These are phyloP conservation scores for Panthera uncia DNA, from an alignment of 2,113 vertebrate genomes.

Conservation along the genomic window DNA sequence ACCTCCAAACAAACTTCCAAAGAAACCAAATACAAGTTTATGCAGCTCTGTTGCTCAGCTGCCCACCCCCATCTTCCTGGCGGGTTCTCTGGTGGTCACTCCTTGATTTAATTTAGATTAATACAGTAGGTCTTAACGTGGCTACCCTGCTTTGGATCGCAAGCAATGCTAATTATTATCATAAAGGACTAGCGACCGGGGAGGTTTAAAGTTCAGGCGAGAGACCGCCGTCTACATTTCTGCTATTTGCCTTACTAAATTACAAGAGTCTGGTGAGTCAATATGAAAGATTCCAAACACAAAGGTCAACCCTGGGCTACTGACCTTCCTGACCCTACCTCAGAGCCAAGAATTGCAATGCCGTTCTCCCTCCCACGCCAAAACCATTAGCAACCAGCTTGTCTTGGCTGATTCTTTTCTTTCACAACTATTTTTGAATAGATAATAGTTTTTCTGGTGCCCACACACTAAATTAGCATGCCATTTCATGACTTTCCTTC, in stretches of 20 bases:
- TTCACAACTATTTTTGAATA: slow-evolving; percentile 65
- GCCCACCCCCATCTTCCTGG: background rate
- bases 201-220: slow-evolving; percentile 66
- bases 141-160: slow-evolving; percentile 67
- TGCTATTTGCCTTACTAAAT: slow-evolving; percentile 66
- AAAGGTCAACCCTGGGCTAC: slow-evolving; percentile 24
- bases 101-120: slow-evolving; percentile 72
- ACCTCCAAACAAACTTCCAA: background rate
- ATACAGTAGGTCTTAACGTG: slow-evolving; percentile 29
- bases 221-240: slow-evolving; percentile 6
- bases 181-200: slow-evolving; percentile 41
- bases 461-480: slow-evolving; percentile 65
- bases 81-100: background rate
- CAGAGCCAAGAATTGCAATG: background rate
- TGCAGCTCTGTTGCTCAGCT: background rate
- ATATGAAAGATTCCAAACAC: slow-evolving; percentile 46
- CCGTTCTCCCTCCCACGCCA: background rate
- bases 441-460: background rate
- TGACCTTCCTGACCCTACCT: slow-evolving; percentile 64
- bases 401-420: background rate
- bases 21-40: background rate
- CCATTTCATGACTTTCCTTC: slow-evolving; percentile 38
- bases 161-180: slow-evolving; percentile 67
- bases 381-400: slow-evolving; percentile 30
- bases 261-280: slow-evolving; percentile 69